phyloP scores from a whole-genome alignment of 2,113 vertebrate species.

The Nicator chloris region DNA sequence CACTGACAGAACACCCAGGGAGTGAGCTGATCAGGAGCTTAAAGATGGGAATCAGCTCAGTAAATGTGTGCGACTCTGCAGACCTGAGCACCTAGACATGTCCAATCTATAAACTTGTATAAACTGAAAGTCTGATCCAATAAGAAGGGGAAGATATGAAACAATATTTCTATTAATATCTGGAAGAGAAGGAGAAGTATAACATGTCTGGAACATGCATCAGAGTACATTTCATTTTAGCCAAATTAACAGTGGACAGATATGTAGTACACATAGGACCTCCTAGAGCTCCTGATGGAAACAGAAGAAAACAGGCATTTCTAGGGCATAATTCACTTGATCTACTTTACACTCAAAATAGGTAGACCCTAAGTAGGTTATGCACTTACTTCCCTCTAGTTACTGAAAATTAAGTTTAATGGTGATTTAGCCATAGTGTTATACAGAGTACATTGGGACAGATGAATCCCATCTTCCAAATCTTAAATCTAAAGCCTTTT shows the following conservation, averaged over 20 bases:
- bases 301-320: background rate
- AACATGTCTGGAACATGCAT: background rate
- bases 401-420: background rate
- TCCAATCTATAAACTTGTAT: background rate
- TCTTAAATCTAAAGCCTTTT: background rate
- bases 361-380: background rate
- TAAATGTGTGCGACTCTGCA: background rate
- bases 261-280: background rate
- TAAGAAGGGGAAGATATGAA: background rate
- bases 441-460: background rate
- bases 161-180: background rate
- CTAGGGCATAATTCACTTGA: background rate
- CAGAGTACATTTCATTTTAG: background rate
- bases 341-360: constrained; percentile 1
- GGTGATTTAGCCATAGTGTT: background rate
- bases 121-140: background rate
- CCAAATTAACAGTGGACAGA: background rate
- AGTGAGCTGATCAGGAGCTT: background rate
- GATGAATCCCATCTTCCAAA: background rate
- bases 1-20: background rate
- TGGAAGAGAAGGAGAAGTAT: background rate
- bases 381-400: background rate
- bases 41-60: background rate
- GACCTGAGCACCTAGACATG: background rate
- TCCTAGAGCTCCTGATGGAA: background rate